Percentiles rank a stretch among this genome's conserved stretches.
Conservation (phyloP, 2,888 invertebrate genomes). For the Clusia tigrina region DNA sequence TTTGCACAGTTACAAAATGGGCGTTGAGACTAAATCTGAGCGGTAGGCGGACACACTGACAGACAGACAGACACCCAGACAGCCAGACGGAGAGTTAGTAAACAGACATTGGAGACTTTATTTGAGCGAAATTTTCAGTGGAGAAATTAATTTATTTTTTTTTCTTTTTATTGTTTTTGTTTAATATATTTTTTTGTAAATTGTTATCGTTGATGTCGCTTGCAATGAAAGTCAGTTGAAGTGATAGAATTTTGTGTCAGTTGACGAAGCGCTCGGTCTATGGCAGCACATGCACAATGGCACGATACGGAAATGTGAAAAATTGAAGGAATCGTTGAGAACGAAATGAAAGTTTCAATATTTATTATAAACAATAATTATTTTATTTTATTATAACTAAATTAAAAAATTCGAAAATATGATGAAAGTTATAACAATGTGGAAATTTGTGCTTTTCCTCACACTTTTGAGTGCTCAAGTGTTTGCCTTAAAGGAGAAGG, state of each 20-base stretch:
- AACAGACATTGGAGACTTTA: constrained; percentile 1
- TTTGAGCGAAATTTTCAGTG: constrained; percentile 32
- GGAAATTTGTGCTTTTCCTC: too few species aligned
- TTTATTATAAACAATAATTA: background rate
- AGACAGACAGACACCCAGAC: constrained; percentile 1
- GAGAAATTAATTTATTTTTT: constrained; percentile 36
- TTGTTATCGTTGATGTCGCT: background rate
- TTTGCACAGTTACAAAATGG: constrained; percentile 10
- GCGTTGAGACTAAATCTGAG: too few species aligned
- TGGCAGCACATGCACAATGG: background rate
- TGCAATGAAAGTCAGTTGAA: background rate
- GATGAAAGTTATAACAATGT: background rate
- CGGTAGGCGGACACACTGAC: background rate
- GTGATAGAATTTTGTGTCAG: background rate
- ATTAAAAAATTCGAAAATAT: background rate
- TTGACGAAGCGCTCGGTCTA: background rate
- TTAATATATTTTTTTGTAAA: background rate
- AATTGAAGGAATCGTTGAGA: background rate
- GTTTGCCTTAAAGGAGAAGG: background rate
- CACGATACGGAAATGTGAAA: constrained; percentile 8
- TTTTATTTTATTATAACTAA: background rate
- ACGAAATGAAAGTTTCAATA: background rate
- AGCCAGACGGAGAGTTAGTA: too few species aligned
- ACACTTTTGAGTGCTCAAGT: background rate
- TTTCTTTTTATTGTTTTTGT: constrained; percentile 27